phyloP scores from a whole-genome alignment of 2,888 invertebrate genomes.

The Galerucella pusilla region DNA sequence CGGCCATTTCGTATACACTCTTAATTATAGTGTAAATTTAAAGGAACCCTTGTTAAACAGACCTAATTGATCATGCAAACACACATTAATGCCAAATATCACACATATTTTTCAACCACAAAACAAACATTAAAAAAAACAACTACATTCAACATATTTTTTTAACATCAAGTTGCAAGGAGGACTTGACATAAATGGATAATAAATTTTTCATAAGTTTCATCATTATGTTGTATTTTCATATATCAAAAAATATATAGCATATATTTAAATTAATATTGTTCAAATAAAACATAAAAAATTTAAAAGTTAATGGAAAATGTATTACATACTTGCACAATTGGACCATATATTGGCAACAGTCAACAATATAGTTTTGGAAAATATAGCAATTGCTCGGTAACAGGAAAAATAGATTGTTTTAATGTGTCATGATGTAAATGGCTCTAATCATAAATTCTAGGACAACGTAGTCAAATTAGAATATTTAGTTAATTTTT shows the following conservation, averaged over 20 bases:
- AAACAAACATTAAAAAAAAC: conserved; percentile 25
- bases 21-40: conserved; percentile 7
- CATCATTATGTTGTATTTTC: background rate
- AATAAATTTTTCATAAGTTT: background rate
- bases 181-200: background rate
- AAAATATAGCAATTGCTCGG: background rate
- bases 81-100: conserved; percentile 22
- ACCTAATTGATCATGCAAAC: conserved; percentile 12
- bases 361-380: background rate
- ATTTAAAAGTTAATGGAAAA: background rate
- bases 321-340: background rate
- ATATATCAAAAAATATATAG: background rate
- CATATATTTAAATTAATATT: background rate
- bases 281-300: background rate
- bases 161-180: background rate
- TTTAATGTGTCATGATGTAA: background rate
- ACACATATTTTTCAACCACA: conserved; percentile 27
- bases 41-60: conserved; percentile 3
- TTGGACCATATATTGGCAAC: background rate
- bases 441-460: too few relatives aligned
- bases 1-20: background rate
- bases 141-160: background rate
- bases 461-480: too few relatives aligned
- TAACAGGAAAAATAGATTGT: background rate
- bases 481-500: too few relatives aligned